A percentile compares a stretch with the other conserved stretches of the same genome.
Evolutionary conservation across 2,888 invertebrate species (phyloP).

Genomic region (Entomobrya multifasciata): DNA sequence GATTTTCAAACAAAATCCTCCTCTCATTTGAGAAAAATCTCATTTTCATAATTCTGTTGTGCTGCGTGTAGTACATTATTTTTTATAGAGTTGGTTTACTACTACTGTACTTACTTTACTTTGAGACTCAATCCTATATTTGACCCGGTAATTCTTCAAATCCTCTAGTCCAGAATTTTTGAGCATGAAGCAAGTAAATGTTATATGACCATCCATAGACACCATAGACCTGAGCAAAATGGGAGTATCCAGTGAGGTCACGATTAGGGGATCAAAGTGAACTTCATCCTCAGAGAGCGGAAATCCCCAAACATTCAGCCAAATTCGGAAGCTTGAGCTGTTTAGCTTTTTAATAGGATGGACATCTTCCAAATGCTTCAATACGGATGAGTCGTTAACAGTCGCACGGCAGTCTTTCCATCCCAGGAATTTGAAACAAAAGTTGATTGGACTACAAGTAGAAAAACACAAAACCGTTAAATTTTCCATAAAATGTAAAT

Average conservation of each 20-base stretch:
- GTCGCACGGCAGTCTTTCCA: conserved; percentile 51
- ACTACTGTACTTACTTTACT: conserved; percentile 37
- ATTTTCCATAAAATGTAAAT: too few relatives aligned
- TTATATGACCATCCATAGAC: conserved; percentile 54
- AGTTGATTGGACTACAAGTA: conserved; percentile 57
- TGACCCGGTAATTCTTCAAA: conserved; percentile 57
- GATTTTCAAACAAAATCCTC: conserved; percentile 16
- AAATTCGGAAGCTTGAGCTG: conserved; percentile 47
- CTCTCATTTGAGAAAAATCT: too few relatives aligned
- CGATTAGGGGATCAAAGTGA: conserved; percentile 58
- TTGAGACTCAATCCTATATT: conserved; percentile 55
- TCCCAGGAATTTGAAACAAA: conserved; percentile 52
- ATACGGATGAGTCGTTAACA: conserved; percentile 46
- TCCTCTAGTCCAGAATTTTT: conserved; percentile 48
- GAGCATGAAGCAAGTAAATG: conserved; percentile 56
- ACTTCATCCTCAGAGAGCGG: conserved; percentile 55
- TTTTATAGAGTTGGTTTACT: too few relatives aligned
- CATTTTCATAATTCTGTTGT: background rate
- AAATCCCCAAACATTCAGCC: conserved; percentile 61
- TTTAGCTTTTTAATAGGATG: conserved; percentile 54
- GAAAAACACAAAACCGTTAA: background rate
- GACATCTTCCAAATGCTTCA: conserved; percentile 40
- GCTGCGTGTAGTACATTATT: background rate
- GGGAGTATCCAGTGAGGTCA: conserved; percentile 52
- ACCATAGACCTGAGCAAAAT: conserved; percentile 46